phyloP scores from a whole-genome alignment of 2,888 invertebrate genomes.

The Hoplodrina blanda region DNA sequence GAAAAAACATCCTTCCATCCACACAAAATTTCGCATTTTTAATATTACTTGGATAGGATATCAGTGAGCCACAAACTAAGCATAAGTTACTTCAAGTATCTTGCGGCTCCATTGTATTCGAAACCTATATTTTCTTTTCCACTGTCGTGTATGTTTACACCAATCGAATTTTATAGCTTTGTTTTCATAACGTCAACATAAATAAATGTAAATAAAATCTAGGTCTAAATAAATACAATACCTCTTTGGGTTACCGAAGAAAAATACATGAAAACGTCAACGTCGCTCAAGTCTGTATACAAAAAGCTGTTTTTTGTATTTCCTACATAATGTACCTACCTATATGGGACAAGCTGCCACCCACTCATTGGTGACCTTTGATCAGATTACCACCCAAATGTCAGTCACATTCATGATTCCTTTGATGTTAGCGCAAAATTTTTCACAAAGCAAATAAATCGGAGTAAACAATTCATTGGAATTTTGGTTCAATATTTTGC shows the following conservation, averaged over 20 bases:
- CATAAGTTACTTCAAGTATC: background rate
- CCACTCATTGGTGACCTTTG: constrained; percentile 22
- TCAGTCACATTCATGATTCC: constrained; percentile 13
- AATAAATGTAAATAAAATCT: constrained; percentile 2
- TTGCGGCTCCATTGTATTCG: background rate
- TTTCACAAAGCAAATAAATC: background rate
- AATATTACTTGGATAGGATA: background rate
- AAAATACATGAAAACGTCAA: background rate
- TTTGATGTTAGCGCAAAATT: constrained; percentile 10
- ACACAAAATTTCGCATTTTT: too few species aligned
- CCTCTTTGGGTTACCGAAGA: background rate
- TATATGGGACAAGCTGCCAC: background rate
- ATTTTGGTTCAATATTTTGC: background rate
- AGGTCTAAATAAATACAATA: constrained; percentile 13
- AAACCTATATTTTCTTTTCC: constrained; percentile 2
- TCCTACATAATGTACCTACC: background rate
- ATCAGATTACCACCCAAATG: constrained; percentile 32
- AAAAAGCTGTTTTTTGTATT: constrained; percentile 32
- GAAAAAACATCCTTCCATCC: too few species aligned
- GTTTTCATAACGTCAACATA: constrained; percentile 21
- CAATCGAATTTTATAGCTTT: constrained; percentile 17
- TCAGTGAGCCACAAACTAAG: background rate
- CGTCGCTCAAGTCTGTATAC: constrained; percentile 1
- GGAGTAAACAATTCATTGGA: background rate
- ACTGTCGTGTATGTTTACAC: background rate